These are phyloP conservation scores for Charadrius vociferus DNA, from an alignment of 2,113 vertebrate species.

Conservation along the genomic window DNA sequence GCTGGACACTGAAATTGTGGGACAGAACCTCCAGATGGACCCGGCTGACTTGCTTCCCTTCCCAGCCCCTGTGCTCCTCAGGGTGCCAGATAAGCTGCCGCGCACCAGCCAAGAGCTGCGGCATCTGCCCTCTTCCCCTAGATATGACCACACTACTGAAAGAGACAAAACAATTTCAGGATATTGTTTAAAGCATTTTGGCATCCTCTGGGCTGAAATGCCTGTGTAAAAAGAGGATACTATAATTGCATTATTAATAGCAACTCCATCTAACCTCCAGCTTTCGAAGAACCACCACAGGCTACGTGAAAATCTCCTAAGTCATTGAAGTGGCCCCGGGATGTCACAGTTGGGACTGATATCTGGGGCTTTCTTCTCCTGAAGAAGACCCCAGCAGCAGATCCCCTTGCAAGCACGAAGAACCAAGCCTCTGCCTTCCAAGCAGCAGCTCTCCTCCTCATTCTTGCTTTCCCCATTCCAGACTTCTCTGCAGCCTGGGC, in stretches of 20 bases:
- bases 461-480: not conserved
- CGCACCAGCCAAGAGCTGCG: not conserved
- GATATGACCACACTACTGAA: not conserved
- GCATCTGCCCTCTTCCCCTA: not conserved
- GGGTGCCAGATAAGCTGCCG: not conserved
- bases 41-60: not conserved
- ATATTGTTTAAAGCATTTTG: not conserved
- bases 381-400: not conserved
- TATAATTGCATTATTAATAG: not conserved
- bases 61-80: not conserved
- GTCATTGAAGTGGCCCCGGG: not conserved
- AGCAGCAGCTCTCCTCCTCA: not conserved
- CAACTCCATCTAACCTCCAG: not conserved
- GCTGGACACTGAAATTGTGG: not conserved
- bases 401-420: not conserved
- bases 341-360: not conserved
- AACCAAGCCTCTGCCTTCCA: not conserved
- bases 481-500: not conserved
- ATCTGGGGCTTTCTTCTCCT: not conserved
- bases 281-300: not conserved
- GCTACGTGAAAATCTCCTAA: not conserved
- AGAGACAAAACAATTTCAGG: not conserved
- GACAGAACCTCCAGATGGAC: not conserved
- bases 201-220: not conserved
- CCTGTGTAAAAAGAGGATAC: not conserved